phyloP scores from a whole-genome alignment of 1,140 invertebrate species.

The Chymomyza costata region DNA sequence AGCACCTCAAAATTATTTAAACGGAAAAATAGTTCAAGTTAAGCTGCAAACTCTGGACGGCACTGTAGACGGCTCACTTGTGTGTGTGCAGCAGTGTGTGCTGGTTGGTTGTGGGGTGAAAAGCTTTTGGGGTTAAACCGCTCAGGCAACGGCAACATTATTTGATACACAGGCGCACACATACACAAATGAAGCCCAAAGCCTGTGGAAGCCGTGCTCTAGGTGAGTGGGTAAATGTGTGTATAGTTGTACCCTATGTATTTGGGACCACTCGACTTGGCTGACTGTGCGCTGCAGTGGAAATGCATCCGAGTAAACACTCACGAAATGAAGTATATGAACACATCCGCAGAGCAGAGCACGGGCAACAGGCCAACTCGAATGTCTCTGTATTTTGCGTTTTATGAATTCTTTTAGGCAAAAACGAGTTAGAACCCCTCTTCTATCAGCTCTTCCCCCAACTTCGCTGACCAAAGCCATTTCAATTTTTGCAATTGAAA shows the following conservation, averaged over 20 bases:
- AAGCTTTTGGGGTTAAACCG: conserved; percentile 33
- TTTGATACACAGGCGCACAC: too few relatives aligned
- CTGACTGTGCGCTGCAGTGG: conserved; percentile 59
- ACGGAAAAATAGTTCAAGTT: conserved; percentile 50
- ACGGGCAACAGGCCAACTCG: too few relatives aligned
- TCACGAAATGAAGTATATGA: conserved; percentile 72
- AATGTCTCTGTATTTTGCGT: conserved; percentile 35
- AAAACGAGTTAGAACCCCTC: conserved; percentile 18
- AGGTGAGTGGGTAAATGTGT: too few relatives aligned
- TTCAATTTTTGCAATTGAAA: conserved; percentile 31
- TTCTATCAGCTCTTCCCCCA: conserved; percentile 24
- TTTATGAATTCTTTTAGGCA: conserved; percentile 51
- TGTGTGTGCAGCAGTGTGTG: conserved; percentile 3
- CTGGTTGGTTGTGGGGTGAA: conserved; percentile 16
- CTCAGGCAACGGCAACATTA: conserved; percentile 31
- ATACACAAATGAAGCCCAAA: conserved; percentile 63
- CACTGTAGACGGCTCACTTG: conserved; percentile 4
- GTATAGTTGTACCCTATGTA: too few relatives aligned
- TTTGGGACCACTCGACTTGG: conserved; percentile 38
- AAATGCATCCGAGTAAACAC: conserved; percentile 72
- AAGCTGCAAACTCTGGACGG: conserved; percentile 6
- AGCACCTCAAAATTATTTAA: conserved; percentile 57
- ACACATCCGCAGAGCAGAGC: conserved; percentile 41
- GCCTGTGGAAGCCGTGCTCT: conserved; percentile 33
- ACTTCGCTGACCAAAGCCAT: conserved; percentile 18